Evolutionary conservation across 2,888 invertebrate genomes (phyloP).

Genomic region (Crioceris asparagi): DNA sequence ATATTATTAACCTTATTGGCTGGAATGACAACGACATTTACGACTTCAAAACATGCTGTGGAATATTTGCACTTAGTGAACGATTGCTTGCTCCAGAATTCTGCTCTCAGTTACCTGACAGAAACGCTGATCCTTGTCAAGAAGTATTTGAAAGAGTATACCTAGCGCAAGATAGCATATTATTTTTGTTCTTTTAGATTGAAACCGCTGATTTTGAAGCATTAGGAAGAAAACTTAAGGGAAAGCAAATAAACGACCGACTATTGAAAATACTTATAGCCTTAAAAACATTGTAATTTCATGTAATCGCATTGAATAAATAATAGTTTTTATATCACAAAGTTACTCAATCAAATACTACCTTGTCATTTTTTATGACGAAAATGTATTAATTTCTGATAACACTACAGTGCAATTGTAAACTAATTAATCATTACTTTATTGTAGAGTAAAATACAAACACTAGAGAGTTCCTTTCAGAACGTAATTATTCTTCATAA

Average conservation of each 20-base stretch:
- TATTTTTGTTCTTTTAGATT: constrained; percentile 39
- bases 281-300: constrained; percentile 1
- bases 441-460: too few species aligned
- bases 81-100: constrained; percentile 49
- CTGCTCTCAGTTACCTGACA: constrained; percentile 39
- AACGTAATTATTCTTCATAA: constrained; percentile 72
- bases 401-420: too few species aligned
- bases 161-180: neutral
- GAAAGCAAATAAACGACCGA: constrained; percentile 39
- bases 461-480: too few species aligned
- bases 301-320: too few species aligned
- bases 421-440: too few species aligned
- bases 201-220: constrained; percentile 60
- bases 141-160: constrained; percentile 39
- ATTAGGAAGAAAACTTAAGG: constrained; percentile 46
- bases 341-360: too few species aligned
- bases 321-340: too few species aligned
- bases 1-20: constrained; percentile 42
- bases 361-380: too few species aligned
- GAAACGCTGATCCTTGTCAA: constrained; percentile 57
- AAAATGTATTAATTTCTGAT: too few species aligned
- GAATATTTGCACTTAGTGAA: constrained; percentile 67
- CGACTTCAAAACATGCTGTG: constrained; percentile 69
- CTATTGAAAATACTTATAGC: neutral
- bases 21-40: constrained; percentile 44